Base-by-base conservation (phyloP, 1,140 invertebrate genomes). In the Hypsibius dujardini region DNA sequence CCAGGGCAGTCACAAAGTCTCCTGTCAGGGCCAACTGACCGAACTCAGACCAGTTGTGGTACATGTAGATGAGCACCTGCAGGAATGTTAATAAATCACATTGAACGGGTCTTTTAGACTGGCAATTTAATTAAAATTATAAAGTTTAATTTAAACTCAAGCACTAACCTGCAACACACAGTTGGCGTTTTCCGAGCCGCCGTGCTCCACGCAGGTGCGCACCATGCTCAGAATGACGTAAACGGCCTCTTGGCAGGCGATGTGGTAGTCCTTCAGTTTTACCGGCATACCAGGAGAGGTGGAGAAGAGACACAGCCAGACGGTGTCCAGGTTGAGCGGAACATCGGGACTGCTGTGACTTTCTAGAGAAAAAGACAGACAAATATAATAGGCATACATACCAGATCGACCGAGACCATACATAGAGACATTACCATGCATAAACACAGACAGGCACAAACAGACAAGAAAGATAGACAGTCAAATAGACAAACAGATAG, bases 41-140 rank as follows among this genome's bases (percentile, higher is more conserved):
- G 77, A 97, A 95, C 77, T 96, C 92, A 1, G 88, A 86, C 71
- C 94, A 86, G 77, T 96, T 95, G 77, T 97, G 92, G 80, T 98
- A 98, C 2, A 98, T 81, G 76, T 90, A 95, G 76, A 94, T 90
- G 28, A 98, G 80, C 75, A 98, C 89, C 83, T 91, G n/a, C n/a
- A n/a, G n/a, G n/a, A n/a, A n/a, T n/a, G n/a, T n/a, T n/a, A n/a
- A n/a, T n/a, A n/a, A n/a, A n/a, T n/a, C n/a, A n/a, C n/a, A n/a
- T n/a, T n/a, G n/a, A n/a, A n/a, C n/a, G n/a, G n/a, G n/a, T n/a
- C n/a, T n/a, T n/a, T n/a, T n/a, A n/a, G n/a, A n/a, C n/a, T n/a
- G n/a, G n/a, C n/a, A n/a, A n/a, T n/a, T n/a, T n/a, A n/a, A n/a
- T n/a, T n/a, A n/a, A n/a, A n/a, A n/a, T n/a, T n/a, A n/a, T n/a